phyloP scores from a whole-genome alignment of 2,113 vertebrate species.

The Pollachius pollachius region DNA sequence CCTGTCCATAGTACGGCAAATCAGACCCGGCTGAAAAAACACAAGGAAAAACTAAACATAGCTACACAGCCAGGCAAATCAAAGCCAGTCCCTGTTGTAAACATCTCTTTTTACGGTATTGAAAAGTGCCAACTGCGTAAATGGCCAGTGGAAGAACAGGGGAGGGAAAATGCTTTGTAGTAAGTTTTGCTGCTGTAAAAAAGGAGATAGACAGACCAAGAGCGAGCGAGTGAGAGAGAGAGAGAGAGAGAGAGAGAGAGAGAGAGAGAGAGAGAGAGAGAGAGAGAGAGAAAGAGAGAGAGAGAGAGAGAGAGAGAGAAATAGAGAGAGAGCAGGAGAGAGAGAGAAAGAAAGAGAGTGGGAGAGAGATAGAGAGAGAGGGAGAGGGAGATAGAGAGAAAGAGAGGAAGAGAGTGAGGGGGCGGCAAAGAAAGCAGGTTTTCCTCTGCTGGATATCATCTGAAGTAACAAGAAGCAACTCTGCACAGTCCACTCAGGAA shows the following conservation, averaged over 20 bases:
- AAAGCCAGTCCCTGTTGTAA: slow-evolving; percentile 45
- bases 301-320: too few relatives aligned
- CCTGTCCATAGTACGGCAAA: slow-evolving; percentile 38
- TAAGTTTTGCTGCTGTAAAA: neutral
- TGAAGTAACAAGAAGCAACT: too few relatives aligned
- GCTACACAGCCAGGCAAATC: slow-evolving; percentile 46
- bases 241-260: too few relatives aligned
- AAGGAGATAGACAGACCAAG: neutral
- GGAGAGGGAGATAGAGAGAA: too few relatives aligned
- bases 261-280: too few relatives aligned
- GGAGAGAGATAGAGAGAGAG: too few relatives aligned
- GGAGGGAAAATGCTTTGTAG: neutral
- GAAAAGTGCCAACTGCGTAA: slow-evolving; percentile 55
- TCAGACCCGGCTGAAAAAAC: slow-evolving; percentile 37
- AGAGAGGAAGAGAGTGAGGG: neutral
- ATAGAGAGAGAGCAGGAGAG: too few relatives aligned
- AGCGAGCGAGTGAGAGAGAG: too few relatives aligned
- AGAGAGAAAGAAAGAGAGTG: too few relatives aligned
- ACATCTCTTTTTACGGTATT: slow-evolving; percentile 71
- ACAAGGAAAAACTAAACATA: slow-evolving; percentile 47
- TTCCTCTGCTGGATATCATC: too few relatives aligned
- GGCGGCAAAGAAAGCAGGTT: neutral
- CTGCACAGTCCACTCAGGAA: slow-evolving; percentile 27
- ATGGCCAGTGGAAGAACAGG: slow-evolving; percentile 24
- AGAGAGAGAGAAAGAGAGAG: too few relatives aligned